Evolutionary conservation across 1,140 invertebrate genomes (phyloP), one percentile per base, ranked within the genome.

Genomic region (Ectropis grisescens): DNA sequence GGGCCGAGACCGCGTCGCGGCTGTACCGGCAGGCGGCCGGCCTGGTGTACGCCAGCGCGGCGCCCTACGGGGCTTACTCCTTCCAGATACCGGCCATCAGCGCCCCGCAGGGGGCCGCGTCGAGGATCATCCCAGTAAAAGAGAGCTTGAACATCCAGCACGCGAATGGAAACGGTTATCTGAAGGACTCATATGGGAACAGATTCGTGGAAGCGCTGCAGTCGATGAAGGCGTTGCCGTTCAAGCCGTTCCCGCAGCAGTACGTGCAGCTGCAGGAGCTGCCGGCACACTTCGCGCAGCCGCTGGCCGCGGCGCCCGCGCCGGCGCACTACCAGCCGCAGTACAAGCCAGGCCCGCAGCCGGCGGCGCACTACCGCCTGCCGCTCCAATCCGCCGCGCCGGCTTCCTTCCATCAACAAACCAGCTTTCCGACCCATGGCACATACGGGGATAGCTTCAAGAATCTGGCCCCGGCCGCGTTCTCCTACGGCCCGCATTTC

Each of bases 161-260:
- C n/a, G n/a, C n/a, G n/a, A 74, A 61, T 15, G 38, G 44, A n/a
- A 61, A 66, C 23, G 58, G 47, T 19, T 64, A 47, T 28, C 51
- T 80, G 14, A 74, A 49, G 39, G 75, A 80, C 39, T 80, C 75
- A 0, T 80, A 80, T 33, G 75, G 75, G 11, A 74, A 80, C 15
- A 53, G 46, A 35, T 75, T 61, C 27, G 47, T 58, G 1, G 56
- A 46, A 13, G 34, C 58, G 1, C 66, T 66, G 9, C 65, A 69
- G 35, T 35, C 53, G 2, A 66, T 68, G 9, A 62, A 69, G 35
- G 33, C 53, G 2, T 33, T 58, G 1, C 36, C 65, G 0, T 80
- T 71, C 14, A 71, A 58, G 35, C 39, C 57, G 2, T 64, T 67
- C 22, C 68, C 75, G 1, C 70, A 78, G 37, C 68, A 80, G 37